Base-by-base conservation (phyloP, 2,888 invertebrate genomes). In the Glaucopsyche alexis region DNA sequence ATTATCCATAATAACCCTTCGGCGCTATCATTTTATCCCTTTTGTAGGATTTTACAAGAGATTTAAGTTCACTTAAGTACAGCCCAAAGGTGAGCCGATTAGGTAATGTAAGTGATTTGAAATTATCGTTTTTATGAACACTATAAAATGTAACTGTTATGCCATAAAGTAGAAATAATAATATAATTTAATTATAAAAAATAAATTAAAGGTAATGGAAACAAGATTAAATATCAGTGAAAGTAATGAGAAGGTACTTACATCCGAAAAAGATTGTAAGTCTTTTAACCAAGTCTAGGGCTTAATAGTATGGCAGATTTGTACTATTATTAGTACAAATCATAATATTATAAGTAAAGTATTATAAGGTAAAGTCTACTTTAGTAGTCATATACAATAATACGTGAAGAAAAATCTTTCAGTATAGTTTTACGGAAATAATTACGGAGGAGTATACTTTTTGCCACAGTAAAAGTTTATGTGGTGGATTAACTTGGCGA, bases 1-100 rank as follows among this genome's bases (percentile, higher is more conserved):
- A 82, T 83, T 82, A 79, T 77, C 78, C 78, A 76, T 81, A 80
- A 83, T 81, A 79, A 80, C 75, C 73, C 72, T 75, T 71, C 70
- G 71, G 66, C 72, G 42, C 78, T 79, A 79, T 80, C 79, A 80
- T 80, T 81, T 79, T 73, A 78, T 73, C 78, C 75, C 52, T 72
- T 72, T 72, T 72, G 66, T 72, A 45, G 49, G 69, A 19, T 69
- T 77, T 79, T 78, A 76, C 60, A 42, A 42, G 40, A 52, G 50
- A 71, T 71, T 52, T 71, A n/a, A 73, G 16, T 50, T 71, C 69
- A 69, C 73, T 73, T 65, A 64, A 70, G 47, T 73, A 60, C 38
- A 19, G 14, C 69, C 69, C 69, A 69, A 69, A 69, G 69, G 69
- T 69, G 69, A 69, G 47, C 29, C 49, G 45, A 69, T 47, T 69